A percentile compares a stretch with the other conserved stretches of the same genome.
These are phyloP conservation scores for Brenthis daphne DNA, from an alignment of 2,888 invertebrate species.

Conservation along the genomic window DNA sequence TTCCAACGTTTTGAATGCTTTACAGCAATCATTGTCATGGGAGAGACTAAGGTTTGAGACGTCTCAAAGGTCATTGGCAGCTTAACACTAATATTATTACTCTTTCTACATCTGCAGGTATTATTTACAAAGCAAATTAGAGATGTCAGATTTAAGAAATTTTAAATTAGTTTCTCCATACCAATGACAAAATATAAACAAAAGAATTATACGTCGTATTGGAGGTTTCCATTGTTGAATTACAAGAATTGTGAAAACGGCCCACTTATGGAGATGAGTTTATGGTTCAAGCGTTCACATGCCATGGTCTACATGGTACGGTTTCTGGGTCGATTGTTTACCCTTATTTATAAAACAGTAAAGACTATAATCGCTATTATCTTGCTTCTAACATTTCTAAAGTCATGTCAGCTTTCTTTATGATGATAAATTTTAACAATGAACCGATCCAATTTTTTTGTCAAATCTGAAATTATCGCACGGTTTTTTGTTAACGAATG, in stretches of 20 bases:
- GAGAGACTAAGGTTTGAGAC: no score
- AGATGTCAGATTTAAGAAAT: neutral
- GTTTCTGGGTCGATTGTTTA: constrained; percentile 37
- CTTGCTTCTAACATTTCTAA: constrained; percentile 1
- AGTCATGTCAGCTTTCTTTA: constrained; percentile 1
- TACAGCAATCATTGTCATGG: no score
- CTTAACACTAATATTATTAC: no score
- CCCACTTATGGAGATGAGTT: constrained; percentile 44
- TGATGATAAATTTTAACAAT: constrained; percentile 1
- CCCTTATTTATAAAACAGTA: constrained; percentile 23
- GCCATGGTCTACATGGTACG: constrained; percentile 44
- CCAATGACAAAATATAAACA: constrained; percentile 30
- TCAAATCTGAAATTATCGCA: constrained; percentile 7
- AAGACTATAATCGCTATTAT: constrained; percentile 5
- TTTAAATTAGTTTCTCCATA: constrained; percentile 5
- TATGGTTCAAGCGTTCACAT: constrained; percentile 58
- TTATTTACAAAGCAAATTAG: neutral
- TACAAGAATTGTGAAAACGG: constrained; percentile 52
- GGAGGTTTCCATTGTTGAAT: constrained; percentile 36
- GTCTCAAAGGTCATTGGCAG: no score
- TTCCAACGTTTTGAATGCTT: no score
- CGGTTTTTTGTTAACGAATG: neutral
- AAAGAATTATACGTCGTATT: constrained; percentile 33
- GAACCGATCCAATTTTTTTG: constrained; percentile 10
- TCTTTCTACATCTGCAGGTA: neutral